Conservation (phyloP, 2,888 invertebrate species). For the Leptopilina drosophilae region DNA sequence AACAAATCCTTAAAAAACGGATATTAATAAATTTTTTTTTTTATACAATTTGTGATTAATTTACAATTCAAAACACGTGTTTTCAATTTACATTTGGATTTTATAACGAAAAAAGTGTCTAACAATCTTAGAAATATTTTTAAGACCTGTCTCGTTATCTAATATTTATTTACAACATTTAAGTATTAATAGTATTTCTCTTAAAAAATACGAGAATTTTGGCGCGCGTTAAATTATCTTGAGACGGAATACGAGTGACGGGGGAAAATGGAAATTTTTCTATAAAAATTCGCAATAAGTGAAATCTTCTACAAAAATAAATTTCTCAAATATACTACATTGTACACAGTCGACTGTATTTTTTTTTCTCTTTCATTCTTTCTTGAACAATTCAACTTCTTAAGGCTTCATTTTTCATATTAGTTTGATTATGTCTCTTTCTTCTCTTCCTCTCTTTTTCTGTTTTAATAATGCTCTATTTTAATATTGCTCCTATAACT, state of each 20-base stretch:
- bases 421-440: conserved; percentile 53
- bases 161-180: conserved; percentile 63
- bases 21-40: conserved; percentile 28
- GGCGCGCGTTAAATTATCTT: conserved; percentile 49
- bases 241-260: conserved; percentile 59
- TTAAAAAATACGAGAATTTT: conserved; percentile 61
- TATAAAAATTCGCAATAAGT: conserved; percentile 40
- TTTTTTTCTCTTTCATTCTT: conserved; percentile 21
- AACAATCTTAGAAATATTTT: conserved; percentile 48
- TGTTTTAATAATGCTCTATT: conserved; percentile 15
- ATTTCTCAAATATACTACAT: conserved; percentile 54
- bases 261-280: conserved; percentile 55
- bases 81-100: conserved; percentile 50
- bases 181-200: conserved; percentile 59
- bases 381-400: conserved; percentile 42
- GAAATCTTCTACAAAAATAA: conserved; percentile 63
- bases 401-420: conserved; percentile 49
- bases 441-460: neutral
- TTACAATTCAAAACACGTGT: conserved; percentile 46
- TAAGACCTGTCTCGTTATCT: conserved; percentile 51
- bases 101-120: conserved; percentile 49
- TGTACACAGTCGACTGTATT: conserved; percentile 34
- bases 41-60: conserved; percentile 42
- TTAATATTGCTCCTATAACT: conserved; percentile 50
- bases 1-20: conserved; percentile 30